Conservation (phyloP, 2,113 vertebrate genomes). For the Corapipo altera region DNA sequence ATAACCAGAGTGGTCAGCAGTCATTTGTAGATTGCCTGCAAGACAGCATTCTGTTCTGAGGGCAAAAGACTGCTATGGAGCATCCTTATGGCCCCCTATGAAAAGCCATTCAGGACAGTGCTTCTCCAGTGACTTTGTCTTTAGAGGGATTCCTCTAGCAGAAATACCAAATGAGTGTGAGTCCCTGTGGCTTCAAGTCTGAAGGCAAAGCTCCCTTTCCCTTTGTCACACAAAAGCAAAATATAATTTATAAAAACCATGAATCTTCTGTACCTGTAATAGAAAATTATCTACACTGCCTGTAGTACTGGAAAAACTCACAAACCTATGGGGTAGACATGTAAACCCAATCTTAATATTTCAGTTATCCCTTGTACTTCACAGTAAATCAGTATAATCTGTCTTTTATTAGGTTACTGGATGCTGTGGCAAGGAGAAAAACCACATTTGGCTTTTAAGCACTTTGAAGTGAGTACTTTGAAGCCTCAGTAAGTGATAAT, state of each 20-base stretch:
- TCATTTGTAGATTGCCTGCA: background rate
- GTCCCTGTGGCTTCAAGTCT: background rate
- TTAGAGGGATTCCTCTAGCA: background rate
- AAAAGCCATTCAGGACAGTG: background rate
- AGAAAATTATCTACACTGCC: background rate
- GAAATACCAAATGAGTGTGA: background rate
- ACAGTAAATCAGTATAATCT: constrained; percentile 42
- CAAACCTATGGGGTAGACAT: background rate
- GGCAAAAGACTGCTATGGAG: background rate
- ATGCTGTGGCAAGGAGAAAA: constrained; percentile 13
- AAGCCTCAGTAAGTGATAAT: constrained; percentile 50
- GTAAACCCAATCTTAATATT: background rate
- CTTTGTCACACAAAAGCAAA: background rate
- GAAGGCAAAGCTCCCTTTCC: background rate
- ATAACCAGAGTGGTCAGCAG: background rate
- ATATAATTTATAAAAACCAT: background rate
- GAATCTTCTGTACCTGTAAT: background rate
- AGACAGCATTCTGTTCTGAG: background rate
- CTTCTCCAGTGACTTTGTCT: background rate
- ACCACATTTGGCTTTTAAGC: constrained; percentile 17
- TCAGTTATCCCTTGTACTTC: constrained; percentile 5
- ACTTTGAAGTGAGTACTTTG: constrained; percentile 28
- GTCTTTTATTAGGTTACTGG: constrained; percentile 50
- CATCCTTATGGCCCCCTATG: background rate
- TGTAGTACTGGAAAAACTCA: background rate